phyloP scores from a whole-genome alignment of 2,888 invertebrate genomes.

The Temnothorax rugatulus region DNA sequence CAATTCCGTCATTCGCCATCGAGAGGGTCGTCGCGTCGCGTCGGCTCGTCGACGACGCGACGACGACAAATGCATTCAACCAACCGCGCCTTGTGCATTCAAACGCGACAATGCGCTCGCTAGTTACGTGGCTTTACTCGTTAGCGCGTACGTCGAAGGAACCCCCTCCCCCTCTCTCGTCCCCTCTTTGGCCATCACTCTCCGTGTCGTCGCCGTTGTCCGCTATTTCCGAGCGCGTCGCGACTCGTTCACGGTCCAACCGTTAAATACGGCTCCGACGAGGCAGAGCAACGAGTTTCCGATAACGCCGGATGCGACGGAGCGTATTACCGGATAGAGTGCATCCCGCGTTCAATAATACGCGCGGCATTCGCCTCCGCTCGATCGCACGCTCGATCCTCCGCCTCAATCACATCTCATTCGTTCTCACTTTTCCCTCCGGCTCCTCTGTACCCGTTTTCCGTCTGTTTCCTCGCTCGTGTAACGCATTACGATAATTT shows the following conservation, averaged over 20 bases:
- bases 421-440: slow-evolving; percentile 60
- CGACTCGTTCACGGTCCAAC: slow-evolving; percentile 62
- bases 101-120: slow-evolving; percentile 25
- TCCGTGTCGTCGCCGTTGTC: slow-evolving; percentile 4
- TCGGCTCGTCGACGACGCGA: slow-evolving; percentile 1
- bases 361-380: slow-evolving; percentile 73
- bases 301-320: slow-evolving; percentile 81
- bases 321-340: slow-evolving; percentile 81
- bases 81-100: slow-evolving; percentile 27
- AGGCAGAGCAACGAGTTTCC: slow-evolving; percentile 80
- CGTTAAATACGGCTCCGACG: slow-evolving; percentile 72
- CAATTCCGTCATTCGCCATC: slow-evolving; percentile 19
- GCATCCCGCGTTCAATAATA: slow-evolving; percentile 77
- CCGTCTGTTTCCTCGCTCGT: slow-evolving; percentile 6
- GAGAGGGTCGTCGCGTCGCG: slow-evolving; percentile 1
- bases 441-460: slow-evolving; percentile 55
- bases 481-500: slow-evolving; percentile 11
- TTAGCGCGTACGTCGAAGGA: slow-evolving; percentile 33
- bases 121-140: slow-evolving; percentile 37
- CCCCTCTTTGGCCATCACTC: not conserved
- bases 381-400: slow-evolving; percentile 76
- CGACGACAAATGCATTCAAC: slow-evolving; percentile 22
- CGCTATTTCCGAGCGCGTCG: slow-evolving; percentile 13
- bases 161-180: not conserved
- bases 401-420: slow-evolving; percentile 22